These are phyloP conservation scores for Tenthredo mesomela DNA, from an alignment of 2,888 invertebrate species.

Conservation along the genomic window DNA sequence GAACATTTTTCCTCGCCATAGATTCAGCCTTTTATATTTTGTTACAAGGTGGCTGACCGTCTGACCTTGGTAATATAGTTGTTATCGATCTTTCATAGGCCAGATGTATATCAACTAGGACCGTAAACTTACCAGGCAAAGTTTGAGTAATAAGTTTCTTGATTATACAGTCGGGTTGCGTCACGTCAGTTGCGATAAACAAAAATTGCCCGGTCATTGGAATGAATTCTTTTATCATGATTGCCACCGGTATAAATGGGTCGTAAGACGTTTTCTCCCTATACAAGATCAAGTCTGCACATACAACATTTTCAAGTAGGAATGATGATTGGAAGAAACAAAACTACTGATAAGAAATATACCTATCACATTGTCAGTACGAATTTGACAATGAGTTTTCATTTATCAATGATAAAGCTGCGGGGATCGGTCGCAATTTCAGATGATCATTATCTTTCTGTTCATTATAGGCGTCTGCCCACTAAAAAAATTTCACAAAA, in stretches of 20 bases:
- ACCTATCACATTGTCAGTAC: neutral
- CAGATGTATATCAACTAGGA: slow-evolving; percentile 24
- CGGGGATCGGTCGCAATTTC: too few species aligned
- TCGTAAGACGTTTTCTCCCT: neutral
- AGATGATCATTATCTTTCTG: neutral
- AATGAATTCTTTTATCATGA: slow-evolving; percentile 2
- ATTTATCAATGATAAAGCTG: neutral
- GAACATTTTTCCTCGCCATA: neutral
- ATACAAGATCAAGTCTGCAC: neutral
- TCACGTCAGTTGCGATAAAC: slow-evolving; percentile 11
- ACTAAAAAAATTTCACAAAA: too few species aligned
- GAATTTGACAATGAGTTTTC: neutral
- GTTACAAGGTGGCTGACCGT: neutral
- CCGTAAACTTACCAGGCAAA: slow-evolving; percentile 39
- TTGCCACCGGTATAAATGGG: neutral
- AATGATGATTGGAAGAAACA: neutral
- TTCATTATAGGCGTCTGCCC: neutral
- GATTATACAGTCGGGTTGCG: slow-evolving; percentile 26
- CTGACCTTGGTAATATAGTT: slow-evolving; percentile 40
- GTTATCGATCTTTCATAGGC: slow-evolving; percentile 27
- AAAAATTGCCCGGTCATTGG: slow-evolving; percentile 28
- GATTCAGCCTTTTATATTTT: neutral
- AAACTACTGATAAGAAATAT: neutral
- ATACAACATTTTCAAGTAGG: too few species aligned
- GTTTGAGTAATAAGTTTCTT: slow-evolving; percentile 33